Evolutionary conservation across 2,888 invertebrate species (phyloP), one percentile per base, ranked within the genome.

Genomic region (Gryllus longicercus): DNA sequence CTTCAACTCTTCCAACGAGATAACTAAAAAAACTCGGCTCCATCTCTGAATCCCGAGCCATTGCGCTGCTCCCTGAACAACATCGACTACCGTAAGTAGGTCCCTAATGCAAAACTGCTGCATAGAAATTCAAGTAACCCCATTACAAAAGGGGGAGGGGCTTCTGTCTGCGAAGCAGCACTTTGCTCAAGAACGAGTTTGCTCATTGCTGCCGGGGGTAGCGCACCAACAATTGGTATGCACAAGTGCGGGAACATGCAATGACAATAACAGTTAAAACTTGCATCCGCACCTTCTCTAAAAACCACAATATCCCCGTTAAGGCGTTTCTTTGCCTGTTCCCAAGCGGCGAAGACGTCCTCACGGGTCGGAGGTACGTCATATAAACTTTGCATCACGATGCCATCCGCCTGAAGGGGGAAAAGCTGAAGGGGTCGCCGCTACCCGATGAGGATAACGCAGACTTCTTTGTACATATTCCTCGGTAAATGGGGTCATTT

Each of bases 61-160:
- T 5, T 38, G 38, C 38, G 5, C 38, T 38, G 38, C 8, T 38
- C 8, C 5, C 38, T 8, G 38, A 38, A 38, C 8, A 38, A 38
- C 38, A 38, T 38, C 8, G 38, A 38, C 38, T 38, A 18, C n/a
- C 63, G 63, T 63, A 63, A 63, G 63, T 63, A 63, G 63, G 63
- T 18, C 63, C 63, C 16, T 63, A 63, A 63, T 63, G 63, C 63
- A n/a, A 63, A 63, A 63, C 63, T 14, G n/a, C 63, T 16, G 16
- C 63, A 63, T 63, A 63, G 63, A 63, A 63, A 63, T 63, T 63
- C 63, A 63, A 63, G 63, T 63, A n/a, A 14, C 63, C n/a, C 63
- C 63, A 63, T 63, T 63, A 63, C 63, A 8, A 63, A 63, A 63
- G n/a, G n/a, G n/a, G n/a, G 63, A 5, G 63, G 63, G 16, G n/a